Evolutionary conservation across 2,888 invertebrate genomes (phyloP), one percentile per base, ranked within the genome.

Genomic region (Malthinus flaveolus): DNA sequence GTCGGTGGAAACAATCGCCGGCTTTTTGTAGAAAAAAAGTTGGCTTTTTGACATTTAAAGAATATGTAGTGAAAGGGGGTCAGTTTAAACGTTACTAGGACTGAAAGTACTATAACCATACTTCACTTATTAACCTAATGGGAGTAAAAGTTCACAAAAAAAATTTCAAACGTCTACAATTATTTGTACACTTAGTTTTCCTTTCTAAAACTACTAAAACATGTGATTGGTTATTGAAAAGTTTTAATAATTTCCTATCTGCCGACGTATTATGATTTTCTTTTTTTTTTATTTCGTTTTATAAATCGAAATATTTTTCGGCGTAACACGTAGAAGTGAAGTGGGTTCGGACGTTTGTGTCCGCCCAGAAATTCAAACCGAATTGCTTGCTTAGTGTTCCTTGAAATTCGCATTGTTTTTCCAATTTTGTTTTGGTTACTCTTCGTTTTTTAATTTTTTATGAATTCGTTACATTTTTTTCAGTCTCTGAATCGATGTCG

Each of bases 351-450:
- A 33, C 62, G 58, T 44, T 58, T 58, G 56, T 59, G 59, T 57
- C 59, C 64, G 56, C 61, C 62, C 58, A 64, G 66, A 67, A 65
- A 66, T 66, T 65, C 62, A 62, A 65, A 63, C 56, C 53, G 59
- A 66, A 68, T 66, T 68, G 68, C 62, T 61, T 66, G 66, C 59
- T 64, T 65, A 62, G 58, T 64, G 59, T 66, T 60, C 63, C 66
- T 61, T 66, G 68, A 68, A 68, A 68, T 66, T 65, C 65, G 50
- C 62, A 66, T 66, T 68, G 66, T 66, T 65, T 65, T 66, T 61
- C 58, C 66, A 67, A 66, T 67, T 65, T 63, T 62, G 59, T 56
- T 64, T 62, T 59, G 57, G 58, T 61, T 61, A 59, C 57, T 66
- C 56, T 53, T 56, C 47, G 56, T 59, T 53, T 56, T 44, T 57